Percentiles rank a stretch among this genome's conserved stretches.
phyloP scores from a whole-genome alignment of 2,888 invertebrate species.

The Eupithecia exiguata region DNA sequence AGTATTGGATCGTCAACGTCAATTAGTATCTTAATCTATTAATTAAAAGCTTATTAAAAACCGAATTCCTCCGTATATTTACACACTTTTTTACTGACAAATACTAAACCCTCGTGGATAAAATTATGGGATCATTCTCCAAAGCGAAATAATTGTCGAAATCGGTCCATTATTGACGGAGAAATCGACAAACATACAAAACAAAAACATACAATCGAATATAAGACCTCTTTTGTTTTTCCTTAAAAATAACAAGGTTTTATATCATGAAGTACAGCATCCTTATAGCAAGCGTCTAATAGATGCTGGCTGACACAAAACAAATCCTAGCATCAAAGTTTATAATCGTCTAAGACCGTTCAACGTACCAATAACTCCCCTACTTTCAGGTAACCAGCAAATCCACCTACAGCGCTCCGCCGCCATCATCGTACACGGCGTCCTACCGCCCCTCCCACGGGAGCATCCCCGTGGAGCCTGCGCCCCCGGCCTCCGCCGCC shows the following conservation, averaged over 20 bases:
- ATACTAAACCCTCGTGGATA: no score
- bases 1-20: background rate
- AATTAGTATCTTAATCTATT: background rate
- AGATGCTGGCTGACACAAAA: background rate
- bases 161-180: no score
- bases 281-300: background rate
- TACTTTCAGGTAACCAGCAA: conserved; percentile 60
- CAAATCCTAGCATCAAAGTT: background rate
- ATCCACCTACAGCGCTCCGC: conserved; percentile 43
- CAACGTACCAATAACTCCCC: background rate
- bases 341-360: background rate
- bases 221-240: no score
- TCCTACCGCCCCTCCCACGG: conserved; percentile 18
- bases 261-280: background rate
- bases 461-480: conserved; percentile 59
- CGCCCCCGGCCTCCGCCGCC: conserved; percentile 62
- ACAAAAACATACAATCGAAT: no score
- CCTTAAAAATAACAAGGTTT: background rate
- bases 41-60: background rate
- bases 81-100: no score
- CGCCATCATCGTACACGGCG: conserved; percentile 44
- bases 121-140: no score
- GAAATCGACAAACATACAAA: no score
- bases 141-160: no score
- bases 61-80: background rate